These are phyloP conservation scores for Sialis lutaria DNA, from an alignment of 2,888 invertebrate species.

Conservation along the genomic window DNA sequence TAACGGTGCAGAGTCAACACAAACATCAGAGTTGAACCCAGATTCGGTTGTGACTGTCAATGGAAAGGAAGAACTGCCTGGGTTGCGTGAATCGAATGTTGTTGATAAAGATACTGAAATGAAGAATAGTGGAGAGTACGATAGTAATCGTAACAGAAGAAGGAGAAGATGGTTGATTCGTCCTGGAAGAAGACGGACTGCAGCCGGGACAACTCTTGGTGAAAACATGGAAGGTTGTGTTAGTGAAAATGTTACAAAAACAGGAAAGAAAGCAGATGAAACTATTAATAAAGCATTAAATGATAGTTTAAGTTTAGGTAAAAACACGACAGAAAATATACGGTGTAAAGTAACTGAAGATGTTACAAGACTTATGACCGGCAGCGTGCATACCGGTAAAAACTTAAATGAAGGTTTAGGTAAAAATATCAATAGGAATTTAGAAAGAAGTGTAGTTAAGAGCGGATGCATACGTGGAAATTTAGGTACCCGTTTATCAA, in stretches of 20 bases:
- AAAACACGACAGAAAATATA: slow-evolving; percentile 14
- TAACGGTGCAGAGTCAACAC: slow-evolving; percentile 16
- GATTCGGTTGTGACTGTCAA: slow-evolving; percentile 34
- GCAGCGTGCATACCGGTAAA: slow-evolving; percentile 10
- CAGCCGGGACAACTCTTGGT: background rate
- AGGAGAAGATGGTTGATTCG: background rate
- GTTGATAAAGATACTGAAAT: background rate
- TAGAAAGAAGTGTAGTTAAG: slow-evolving; percentile 11
- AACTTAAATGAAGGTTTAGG: slow-evolving; percentile 14
- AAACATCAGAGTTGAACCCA: slow-evolving; percentile 17
- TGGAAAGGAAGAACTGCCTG: slow-evolving; percentile 54
- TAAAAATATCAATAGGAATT: slow-evolving; percentile 23
- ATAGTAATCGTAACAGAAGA: background rate
- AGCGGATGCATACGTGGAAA: slow-evolving; percentile 31
- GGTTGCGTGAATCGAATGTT: slow-evolving; percentile 20
- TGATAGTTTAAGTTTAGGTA: slow-evolving; percentile 7
- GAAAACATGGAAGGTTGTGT: slow-evolving; percentile 14
- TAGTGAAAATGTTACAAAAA: slow-evolving; percentile 13
- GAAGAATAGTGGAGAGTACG: background rate
- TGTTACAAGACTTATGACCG: too few species aligned
- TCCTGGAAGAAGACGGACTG: background rate
- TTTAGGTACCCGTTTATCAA: slow-evolving; percentile 14
- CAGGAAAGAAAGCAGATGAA: slow-evolving; percentile 12
- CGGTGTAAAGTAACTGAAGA: too few species aligned
- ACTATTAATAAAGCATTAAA: slow-evolving; percentile 15